phyloP scores from a whole-genome alignment of 2,888 invertebrate genomes.

The Isotomurus palustris region DNA sequence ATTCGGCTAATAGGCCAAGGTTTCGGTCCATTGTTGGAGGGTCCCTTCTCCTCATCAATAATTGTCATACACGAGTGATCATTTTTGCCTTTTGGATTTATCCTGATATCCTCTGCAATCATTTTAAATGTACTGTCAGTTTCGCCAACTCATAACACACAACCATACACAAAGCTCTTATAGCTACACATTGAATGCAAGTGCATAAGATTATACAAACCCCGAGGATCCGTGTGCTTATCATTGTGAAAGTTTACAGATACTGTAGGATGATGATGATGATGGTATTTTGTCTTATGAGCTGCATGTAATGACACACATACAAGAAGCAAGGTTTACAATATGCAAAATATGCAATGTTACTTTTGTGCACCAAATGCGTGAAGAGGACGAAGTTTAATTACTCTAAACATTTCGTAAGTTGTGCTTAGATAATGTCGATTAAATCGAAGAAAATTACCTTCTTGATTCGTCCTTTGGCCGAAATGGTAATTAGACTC shows the following conservation, averaged over 20 bases:
- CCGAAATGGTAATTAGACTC: conserved; percentile 81
- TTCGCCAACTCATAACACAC: background rate
- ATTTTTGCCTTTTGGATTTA: conserved; percentile 60
- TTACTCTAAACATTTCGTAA: no score
- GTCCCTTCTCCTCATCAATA: conserved; percentile 16
- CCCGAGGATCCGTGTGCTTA: background rate
- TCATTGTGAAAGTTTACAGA: background rate
- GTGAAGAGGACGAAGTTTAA: no score
- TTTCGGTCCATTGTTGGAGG: conserved; percentile 46
- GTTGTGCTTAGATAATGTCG: no score
- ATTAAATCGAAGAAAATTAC: background rate
- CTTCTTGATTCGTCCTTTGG: conserved; percentile 58
- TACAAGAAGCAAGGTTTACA: no score
- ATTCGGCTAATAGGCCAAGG: conserved; percentile 68
- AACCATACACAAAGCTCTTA: background rate
- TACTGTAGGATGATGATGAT: background rate
- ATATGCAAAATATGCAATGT: no score
- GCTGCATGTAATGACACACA: conserved; percentile 47
- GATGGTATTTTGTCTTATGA: conserved; percentile 57
- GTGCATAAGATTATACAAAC: no score
- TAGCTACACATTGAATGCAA: no score
- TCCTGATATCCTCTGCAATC: conserved; percentile 48
- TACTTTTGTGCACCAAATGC: no score
- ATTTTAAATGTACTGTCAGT: no score
- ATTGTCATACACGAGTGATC: conserved; percentile 35